phyloP scores from a whole-genome alignment of 1,140 invertebrate species.

The Drosophila persimilis region DNA sequence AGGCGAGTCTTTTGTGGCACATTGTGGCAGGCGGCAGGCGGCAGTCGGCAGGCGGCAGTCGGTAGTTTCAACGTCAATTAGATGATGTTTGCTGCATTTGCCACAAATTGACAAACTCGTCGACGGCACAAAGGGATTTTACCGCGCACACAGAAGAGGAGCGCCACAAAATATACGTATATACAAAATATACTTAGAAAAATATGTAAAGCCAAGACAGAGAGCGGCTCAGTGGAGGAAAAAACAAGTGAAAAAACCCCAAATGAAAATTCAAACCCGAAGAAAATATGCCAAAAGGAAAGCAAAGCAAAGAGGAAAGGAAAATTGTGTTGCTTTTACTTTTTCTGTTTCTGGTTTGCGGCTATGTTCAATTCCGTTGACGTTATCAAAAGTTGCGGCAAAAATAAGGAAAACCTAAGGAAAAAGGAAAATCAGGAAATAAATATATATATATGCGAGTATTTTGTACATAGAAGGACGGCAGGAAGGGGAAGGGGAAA shows the following conservation, averaged over 20 bases:
- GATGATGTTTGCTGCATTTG: constrained; percentile 77
- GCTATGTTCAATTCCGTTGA: constrained; percentile 74
- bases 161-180: not conserved
- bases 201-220: constrained; percentile 45
- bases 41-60: constrained; percentile 1
- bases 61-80: constrained; percentile 77
- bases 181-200: constrained; percentile 18
- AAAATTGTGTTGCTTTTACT: constrained; percentile 22
- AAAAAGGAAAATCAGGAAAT: constrained; percentile 7
- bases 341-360: constrained; percentile 63
- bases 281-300: constrained; percentile 59
- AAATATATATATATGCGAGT: not conserved
- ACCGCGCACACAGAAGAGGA: constrained; percentile 14
- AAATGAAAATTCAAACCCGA: constrained; percentile 70
- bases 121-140: constrained; percentile 43
- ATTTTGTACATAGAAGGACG: not conserved
- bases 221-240: not conserved
- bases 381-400: constrained; percentile 76
- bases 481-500: constrained; percentile 15
- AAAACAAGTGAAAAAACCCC: constrained; percentile 11
- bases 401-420: constrained; percentile 27
- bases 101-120: constrained; percentile 75
- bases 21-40: not conserved
- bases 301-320: constrained; percentile 27
- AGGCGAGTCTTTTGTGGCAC: constrained; percentile 29